Base-by-base conservation (phyloP, 37 sponge, comb jelly and placozoan species). In the Spongilla lacustris region DNA sequence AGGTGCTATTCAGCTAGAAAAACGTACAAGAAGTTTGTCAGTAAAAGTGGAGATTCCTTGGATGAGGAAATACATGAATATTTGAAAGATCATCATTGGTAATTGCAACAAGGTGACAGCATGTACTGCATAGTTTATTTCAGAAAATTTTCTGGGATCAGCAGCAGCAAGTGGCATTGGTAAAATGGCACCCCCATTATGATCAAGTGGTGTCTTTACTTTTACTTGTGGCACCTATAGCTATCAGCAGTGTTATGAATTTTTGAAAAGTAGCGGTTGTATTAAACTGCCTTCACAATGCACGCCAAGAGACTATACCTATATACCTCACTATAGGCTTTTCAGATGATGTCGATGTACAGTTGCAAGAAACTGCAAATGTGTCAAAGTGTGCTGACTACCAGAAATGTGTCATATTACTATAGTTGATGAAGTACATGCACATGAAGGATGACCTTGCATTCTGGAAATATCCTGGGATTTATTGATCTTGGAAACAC, bases 351-450 rank as follows among this genome's bases (percentile, higher is more conserved):
- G 66, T 58, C 8, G 80, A 79, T 27, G 31, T 28, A 12, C 50
- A 58, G 27, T 12, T 79, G 26, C 14, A 28, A 26, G 27, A 48
- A 19, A 68, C 80, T 23, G 19, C 48, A 30, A 58, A 72, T 49
- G 21, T 79, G 12, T 6, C 58, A 58, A 6, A 58, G 50, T 49
- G 50, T 79, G 49, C 17, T 26, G 80, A 79, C 28, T 31, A 9
- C 31, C 37, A 79, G 50, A 79, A 58, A 58, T 79, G 48, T 79
- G 80, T 79, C 27, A 28, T 58, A 2, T 27, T 79, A n/a, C 66
- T 50, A n/a, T n/a, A 28, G 31, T 79, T 48, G 80, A 79, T 46
- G 80, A 79, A 50, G 80, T 79, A 49, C 80, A n/a, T n/a, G n/a
- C n/a, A 79, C 80, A 79, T 58, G 0, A 79, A 50, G 27, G 80